phyloP scores from a whole-genome alignment of 2,113 vertebrate species.

The Ancistrus triradiatus region DNA sequence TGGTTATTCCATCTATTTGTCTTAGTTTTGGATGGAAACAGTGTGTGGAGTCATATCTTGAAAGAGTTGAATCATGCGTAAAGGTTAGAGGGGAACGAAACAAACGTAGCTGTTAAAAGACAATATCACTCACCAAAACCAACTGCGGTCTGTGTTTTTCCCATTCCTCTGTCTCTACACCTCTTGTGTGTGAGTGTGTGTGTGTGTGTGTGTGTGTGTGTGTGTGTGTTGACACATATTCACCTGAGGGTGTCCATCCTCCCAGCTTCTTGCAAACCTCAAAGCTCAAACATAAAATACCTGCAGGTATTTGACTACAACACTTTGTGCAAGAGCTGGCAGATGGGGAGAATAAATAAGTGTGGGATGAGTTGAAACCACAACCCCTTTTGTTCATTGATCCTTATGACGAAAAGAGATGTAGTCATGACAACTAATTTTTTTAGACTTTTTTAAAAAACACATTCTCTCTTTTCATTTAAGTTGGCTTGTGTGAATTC shows the following conservation, averaged over 20 bases:
- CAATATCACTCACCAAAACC: constrained; percentile 61
- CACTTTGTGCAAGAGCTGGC: constrained; percentile 32
- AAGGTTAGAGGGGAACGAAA: constrained; percentile 29
- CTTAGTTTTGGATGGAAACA: neutral
- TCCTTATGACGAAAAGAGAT: neutral
- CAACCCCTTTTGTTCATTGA: constrained; percentile 22
- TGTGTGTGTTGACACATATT: constrained; percentile 54
- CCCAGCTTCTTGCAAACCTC: constrained; percentile 39
- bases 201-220: constrained; percentile 41
- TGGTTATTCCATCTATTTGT: neutral
- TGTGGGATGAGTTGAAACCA: constrained; percentile 33
- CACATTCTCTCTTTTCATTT: no score
- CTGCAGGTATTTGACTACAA: constrained; percentile 39
- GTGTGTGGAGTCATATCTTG: constrained; percentile 5
- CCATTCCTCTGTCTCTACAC: constrained; percentile 14
- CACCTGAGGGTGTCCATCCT: constrained; percentile 65
- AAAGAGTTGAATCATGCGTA: constrained; percentile 4
- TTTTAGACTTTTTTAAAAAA: no score
- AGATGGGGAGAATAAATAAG: constrained; percentile 28
- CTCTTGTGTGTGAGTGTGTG: constrained; percentile 35
- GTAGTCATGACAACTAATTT: no score
- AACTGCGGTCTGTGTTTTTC: constrained; percentile 42
- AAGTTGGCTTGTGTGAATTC: no score
- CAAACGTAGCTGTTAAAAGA: constrained; percentile 63
- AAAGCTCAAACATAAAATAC: constrained; percentile 44